Conservation (phyloP, 2,888 invertebrate genomes). For the Idaea dimidiata region DNA sequence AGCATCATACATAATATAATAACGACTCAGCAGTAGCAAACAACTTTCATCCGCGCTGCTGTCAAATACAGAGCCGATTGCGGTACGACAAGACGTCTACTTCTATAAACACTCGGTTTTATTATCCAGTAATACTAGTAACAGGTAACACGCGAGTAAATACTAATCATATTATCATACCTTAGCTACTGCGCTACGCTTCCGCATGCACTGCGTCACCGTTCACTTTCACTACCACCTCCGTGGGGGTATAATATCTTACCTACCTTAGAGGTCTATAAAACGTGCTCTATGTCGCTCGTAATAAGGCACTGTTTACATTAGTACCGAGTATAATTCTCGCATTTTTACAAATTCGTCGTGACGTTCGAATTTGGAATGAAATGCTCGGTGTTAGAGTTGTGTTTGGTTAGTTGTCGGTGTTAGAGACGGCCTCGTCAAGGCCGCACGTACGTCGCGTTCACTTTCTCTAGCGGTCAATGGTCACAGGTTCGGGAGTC, state of each 20-base stretch:
- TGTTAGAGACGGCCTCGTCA: constrained; percentile 56
- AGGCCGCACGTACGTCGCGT: constrained; percentile 66
- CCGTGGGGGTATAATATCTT: constrained; percentile 37
- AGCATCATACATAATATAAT: neutral
- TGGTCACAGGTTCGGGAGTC: constrained; percentile 54
- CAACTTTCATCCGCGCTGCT: constrained; percentile 41
- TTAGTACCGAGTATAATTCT: constrained; percentile 14
- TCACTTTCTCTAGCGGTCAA: constrained; percentile 76
- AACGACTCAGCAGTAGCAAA: constrained; percentile 14
- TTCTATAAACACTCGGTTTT: constrained; percentile 44
- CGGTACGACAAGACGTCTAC: constrained; percentile 17
- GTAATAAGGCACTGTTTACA: constrained; percentile 41
- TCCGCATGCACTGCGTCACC: constrained; percentile 64
- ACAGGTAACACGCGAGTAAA: constrained; percentile 43
- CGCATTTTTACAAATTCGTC: constrained; percentile 40
- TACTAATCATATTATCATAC: constrained; percentile 59
- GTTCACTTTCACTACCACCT: constrained; percentile 68
- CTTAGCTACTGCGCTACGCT: constrained; percentile 62
- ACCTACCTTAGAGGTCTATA: constrained; percentile 33
- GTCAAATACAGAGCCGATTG: constrained; percentile 35
- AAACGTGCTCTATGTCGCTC: constrained; percentile 40
- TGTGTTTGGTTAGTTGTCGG: constrained; percentile 30
- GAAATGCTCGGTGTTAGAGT: constrained; percentile 36
- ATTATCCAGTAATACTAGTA: constrained; percentile 50
- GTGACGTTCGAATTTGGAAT: constrained; percentile 43